Evolutionary conservation across 2,888 invertebrate genomes (phyloP), one percentile per base, ranked within the genome.

Genomic region (Drepanosiphum platanoidis): DNA sequence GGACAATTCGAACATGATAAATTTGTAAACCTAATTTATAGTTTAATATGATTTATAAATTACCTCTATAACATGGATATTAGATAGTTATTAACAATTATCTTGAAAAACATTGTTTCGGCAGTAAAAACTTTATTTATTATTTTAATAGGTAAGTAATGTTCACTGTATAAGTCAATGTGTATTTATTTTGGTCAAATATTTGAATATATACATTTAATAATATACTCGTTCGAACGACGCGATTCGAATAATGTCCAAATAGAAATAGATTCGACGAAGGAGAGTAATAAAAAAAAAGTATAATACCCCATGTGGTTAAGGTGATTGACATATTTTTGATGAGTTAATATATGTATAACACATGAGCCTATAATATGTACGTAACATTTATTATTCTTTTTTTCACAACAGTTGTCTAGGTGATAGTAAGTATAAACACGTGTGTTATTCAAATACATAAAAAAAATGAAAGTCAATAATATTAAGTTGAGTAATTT

Each of bases 361-460:
- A 58, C 11, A 1, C 75, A 75, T 27, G 30, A 66, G 64, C 64
- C 7, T 36, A 82, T 68, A 52, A 1, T 11, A n/a, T 22, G 30
- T 30, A 78, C 22, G 27, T 11, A 58, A 30, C 39, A 83, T 75
- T 34, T 83, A 75, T 75, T 84, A 84, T 68, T 75, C 30, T 75
- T 84, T 83, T 84, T 71, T 36, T 42, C 9, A 70, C 5, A 83
- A 34, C n/a, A 77, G 83, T 84, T 84, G 83, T 84, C 83, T 77
- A 75, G 83, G 83, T 84, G 83, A 84, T 84, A 68, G 83, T 75
- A 66, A 84, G 68, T 52, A 84, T 52, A 84, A 68, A 84, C 83
- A 84, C 22, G 58, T 68, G 22, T 36, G 15, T 30, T 70, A 80
- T 36, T 30, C 30, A 71, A 81, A 81, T 58, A 81, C 1, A 61